Base-by-base conservation (phyloP, 2,113 vertebrate genomes). In the Pampusana beccarii region DNA sequence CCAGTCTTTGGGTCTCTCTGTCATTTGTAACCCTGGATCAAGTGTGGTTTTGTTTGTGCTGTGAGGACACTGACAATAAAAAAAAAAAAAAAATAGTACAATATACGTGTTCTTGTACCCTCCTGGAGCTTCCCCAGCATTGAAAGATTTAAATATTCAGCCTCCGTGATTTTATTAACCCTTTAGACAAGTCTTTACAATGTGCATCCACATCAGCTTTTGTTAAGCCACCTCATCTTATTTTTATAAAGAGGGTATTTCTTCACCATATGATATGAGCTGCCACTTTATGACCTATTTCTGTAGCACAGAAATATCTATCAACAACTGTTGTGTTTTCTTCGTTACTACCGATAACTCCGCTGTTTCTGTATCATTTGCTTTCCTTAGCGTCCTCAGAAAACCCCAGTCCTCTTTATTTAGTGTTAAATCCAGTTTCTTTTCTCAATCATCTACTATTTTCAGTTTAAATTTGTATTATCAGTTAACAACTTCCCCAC, bases 31-130 rank as follows among this genome's bases (percentile, higher is more conserved):
- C 8, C 24, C 48, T 58, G 42, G 23, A 77, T 13, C 0, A 4
- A n/a, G 33, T 38, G 16, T 25, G 64, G 19, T 75, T 78, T 71
- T 9, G 0, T 57, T 83, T 28, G 40, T 80, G 31, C 51, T 60
- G 28, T 0, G 0, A 48, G 36, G n/a, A 54, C 26, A 29, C 58
- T 72, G 58, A 23, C 12, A 40, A 44, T n/a, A n/a, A 38, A 38
- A 13, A 13, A 40, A 40, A 44, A 44, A 44, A 18, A 44, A 44
- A 44, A 44, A 16, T 79, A 28, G 6, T 73, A 42, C 8, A 31
- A 10, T 4, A 17, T 13, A 26, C 0, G 0, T 16, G 6, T 33
- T 64, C 40, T 53, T 84, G 16, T 34, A 31, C 11, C 75, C 53
- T 87, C 18, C 38, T 65, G 28, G 64, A 79, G 6, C 23, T 81